These are phyloP conservation scores for Pachypeltis micranthus DNA, from an alignment of 1,140 invertebrate genomes.

Conservation along the genomic window DNA sequence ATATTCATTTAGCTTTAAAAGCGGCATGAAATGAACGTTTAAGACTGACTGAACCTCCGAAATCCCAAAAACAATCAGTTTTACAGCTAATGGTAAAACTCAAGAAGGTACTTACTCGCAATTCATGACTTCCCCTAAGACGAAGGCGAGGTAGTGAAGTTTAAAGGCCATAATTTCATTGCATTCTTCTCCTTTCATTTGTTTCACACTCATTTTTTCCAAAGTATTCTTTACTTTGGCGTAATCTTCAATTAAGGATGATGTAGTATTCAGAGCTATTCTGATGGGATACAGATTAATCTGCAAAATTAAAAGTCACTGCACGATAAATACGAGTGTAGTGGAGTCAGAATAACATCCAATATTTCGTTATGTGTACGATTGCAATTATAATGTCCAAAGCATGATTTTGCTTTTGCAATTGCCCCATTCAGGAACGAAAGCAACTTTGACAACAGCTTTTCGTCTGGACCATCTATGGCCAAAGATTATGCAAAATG, in stretches of 20 bases:
- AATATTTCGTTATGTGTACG: too few relatives aligned
- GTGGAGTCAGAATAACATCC: too few relatives aligned
- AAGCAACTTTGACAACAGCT: too few relatives aligned
- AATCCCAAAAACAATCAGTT: background rate
- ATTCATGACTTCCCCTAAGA: slow-evolving; percentile 58
- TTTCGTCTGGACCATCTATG: too few relatives aligned
- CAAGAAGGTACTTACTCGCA: slow-evolving; percentile 40
- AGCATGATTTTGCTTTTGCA: too few relatives aligned
- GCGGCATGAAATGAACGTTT: too few relatives aligned
- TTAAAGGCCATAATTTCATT: slow-evolving; percentile 92
- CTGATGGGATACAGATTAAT: slow-evolving; percentile 78
- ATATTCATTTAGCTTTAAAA: too few relatives aligned
- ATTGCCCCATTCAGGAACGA: too few relatives aligned
- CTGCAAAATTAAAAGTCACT: slow-evolving; percentile 43
- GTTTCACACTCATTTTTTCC: slow-evolving; percentile 68
- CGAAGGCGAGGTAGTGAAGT: slow-evolving; percentile 70
- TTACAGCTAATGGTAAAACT: background rate
- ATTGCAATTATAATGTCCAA: too few relatives aligned
- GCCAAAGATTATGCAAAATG: too few relatives aligned
- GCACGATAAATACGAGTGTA: too few relatives aligned
- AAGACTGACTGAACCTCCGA: too few relatives aligned
- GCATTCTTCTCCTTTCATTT: slow-evolving; percentile 69
- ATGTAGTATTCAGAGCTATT: slow-evolving; percentile 66
- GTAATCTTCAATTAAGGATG: slow-evolving; percentile 55
- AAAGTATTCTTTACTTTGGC: slow-evolving; percentile 69